A percentile compares a stretch with the other conserved stretches of the same genome.
phyloP scores from a whole-genome alignment of 1,140 invertebrate genomes.

The Triops longicaudatus region DNA sequence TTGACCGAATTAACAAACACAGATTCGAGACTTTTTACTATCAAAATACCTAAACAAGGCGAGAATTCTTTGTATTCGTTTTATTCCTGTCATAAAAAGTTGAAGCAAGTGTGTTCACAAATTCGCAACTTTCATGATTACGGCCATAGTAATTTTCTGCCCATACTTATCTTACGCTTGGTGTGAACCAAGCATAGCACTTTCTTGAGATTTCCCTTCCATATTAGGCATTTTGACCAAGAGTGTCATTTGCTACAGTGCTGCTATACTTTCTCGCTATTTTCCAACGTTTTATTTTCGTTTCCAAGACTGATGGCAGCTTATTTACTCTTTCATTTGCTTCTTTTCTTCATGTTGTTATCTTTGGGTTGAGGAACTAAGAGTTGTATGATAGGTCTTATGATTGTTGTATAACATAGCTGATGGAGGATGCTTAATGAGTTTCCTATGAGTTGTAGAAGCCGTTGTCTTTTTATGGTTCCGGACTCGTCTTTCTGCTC shows the following conservation, averaged over 20 bases:
- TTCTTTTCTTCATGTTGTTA: background rate
- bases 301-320: background rate
- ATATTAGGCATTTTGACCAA: too few relatives aligned
- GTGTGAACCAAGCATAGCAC: too few relatives aligned
- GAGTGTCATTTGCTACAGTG: background rate
- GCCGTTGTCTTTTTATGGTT: background rate
- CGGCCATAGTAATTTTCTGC: too few relatives aligned
- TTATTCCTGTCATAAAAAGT: too few relatives aligned
- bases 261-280: background rate
- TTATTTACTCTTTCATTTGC: background rate
- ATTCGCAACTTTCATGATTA: too few relatives aligned
- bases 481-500: background rate
- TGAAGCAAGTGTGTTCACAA: too few relatives aligned
- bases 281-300: background rate
- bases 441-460: background rate
- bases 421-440: slow-evolving; percentile 15
- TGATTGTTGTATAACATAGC: background rate
- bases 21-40: too few relatives aligned
- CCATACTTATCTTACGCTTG: too few relatives aligned
- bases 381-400: background rate
- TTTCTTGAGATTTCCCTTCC: too few relatives aligned
- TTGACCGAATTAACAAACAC: too few relatives aligned
- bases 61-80: too few relatives aligned
- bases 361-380: background rate
- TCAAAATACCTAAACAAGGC: too few relatives aligned